Evolutionary conservation across 2,113 vertebrate genomes (phyloP).

Genomic region (Arenaria interpres): DNA sequence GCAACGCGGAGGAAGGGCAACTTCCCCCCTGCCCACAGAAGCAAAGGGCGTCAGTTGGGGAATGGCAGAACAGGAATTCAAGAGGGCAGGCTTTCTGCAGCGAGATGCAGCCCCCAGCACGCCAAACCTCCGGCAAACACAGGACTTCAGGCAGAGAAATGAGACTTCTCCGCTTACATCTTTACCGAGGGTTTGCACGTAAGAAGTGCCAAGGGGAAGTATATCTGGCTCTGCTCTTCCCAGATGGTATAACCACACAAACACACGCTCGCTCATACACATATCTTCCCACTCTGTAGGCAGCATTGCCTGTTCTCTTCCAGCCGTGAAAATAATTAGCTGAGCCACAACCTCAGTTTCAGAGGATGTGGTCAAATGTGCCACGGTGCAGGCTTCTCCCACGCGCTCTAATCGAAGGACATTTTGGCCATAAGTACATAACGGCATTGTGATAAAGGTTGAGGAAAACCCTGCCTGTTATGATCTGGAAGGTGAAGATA

Average conservation of each 20-base stretch:
- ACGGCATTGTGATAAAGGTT: background rate
- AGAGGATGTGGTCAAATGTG: constrained; percentile 54
- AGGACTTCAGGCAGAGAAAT: background rate
- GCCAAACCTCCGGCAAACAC: background rate
- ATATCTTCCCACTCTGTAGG: constrained; percentile 20
- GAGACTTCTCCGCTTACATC: background rate
- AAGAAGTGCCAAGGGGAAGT: background rate
- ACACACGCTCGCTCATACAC: background rate
- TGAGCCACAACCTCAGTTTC: constrained; percentile 22
- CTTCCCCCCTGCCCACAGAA: constrained; percentile 45
- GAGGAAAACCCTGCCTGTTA: background rate
- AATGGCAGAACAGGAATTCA: constrained; percentile 43
- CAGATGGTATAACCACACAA: constrained; percentile 54
- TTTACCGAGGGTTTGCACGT: background rate
- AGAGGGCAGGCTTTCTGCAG: constrained; percentile 3
- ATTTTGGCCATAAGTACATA: background rate
- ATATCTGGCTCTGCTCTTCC: constrained; percentile 21
- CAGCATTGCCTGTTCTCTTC: constrained; percentile 46
- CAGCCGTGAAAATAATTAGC: constrained; percentile 41
- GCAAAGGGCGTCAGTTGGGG: background rate
- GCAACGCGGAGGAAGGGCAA: constrained; percentile 15
- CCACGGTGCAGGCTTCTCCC: background rate
- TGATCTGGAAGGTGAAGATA: background rate
- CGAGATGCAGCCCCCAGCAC: background rate
- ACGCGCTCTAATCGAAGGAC: background rate